Evolutionary conservation across 2,888 invertebrate genomes (phyloP), one percentile per base, ranked within the genome.

Genomic region (Drosophila buzzatii): DNA sequence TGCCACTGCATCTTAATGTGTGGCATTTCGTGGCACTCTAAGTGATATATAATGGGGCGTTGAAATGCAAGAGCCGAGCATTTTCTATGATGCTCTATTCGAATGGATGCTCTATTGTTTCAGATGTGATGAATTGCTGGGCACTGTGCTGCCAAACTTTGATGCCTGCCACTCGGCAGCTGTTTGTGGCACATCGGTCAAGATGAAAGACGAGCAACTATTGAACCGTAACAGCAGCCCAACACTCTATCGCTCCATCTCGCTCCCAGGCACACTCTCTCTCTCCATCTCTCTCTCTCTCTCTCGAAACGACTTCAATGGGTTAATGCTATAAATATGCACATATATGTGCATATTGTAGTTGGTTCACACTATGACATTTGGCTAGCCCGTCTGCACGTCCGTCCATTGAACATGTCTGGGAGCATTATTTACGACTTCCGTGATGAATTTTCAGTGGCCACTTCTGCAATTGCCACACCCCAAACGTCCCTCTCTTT

Each of bases 371-470:
- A 89, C 87, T 73, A 79, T 85, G 90, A 89, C 85, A 89, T 77
- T 84, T 86, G 78, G 69, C 60, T 45, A 58, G 79, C 51, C 58
- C 55, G 55, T 63, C 66, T 59, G 57, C 47, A 51, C 60, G 73
- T 73, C 23, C 44, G 33, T 65, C 83, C 63, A 66, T 62, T 60
- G 55, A 64, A 42, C 52, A 65, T 79, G 78, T 81, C 78, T 81
- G 78, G 60, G 68, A 67, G 79, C 76, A 70, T 77, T 77, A 85
- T 85, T 85, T 85, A 85, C 88, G 85, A 85, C 85, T 85, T 85
- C 85, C 85, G 85, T 81, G 90, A 81, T 73, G 82, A 62, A 82
- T 72, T 87, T 77, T 81, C 88, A 81, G 79, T 72, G 87, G 78
- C 73, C 55, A 77, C 78, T 79, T 70, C 61, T 65, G 53, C 76